Conservation (phyloP, 2,888 invertebrate species). For the Cloeon dipterum region DNA sequence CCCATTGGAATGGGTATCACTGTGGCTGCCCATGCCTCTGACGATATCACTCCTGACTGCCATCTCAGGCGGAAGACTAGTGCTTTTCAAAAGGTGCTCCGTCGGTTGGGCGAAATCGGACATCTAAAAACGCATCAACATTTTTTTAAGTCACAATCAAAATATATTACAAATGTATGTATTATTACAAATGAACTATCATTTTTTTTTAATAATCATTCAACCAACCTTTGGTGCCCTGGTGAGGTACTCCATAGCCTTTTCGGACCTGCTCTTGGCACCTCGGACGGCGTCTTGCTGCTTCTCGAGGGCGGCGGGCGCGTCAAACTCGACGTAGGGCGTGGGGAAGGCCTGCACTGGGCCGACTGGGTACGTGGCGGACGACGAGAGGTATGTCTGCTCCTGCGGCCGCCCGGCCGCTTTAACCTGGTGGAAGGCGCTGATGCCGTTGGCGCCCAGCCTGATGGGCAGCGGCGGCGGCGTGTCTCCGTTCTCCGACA, state of each 20-base stretch:
- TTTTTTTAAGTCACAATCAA: neutral
- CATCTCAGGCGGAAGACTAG: neutral
- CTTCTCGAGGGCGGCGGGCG: no score
- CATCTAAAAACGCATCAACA: neutral
- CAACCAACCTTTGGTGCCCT: neutral
- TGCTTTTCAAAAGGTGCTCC: constrained; percentile 5
- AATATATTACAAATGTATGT: neutral
- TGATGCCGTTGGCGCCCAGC: constrained; percentile 12
- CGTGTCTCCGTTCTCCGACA: constrained; percentile 12
- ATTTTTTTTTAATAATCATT: no score
- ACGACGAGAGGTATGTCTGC: neutral
- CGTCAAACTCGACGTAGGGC: neutral
- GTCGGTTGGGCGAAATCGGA: constrained; percentile 4
- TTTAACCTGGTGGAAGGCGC: constrained; percentile 9
- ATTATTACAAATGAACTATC: no score
- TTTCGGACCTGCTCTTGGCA: neutral
- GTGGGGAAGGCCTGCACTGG: neutral
- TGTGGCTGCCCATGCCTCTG: constrained; percentile 2
- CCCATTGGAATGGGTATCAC: constrained; percentile 26
- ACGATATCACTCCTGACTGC: neutral
- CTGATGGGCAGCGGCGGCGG: constrained; percentile 30
- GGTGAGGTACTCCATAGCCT: neutral
- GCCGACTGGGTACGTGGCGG: neutral
- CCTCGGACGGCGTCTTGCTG: neutral
- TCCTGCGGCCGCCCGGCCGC: neutral